Evolutionary conservation across 2,113 vertebrate species (phyloP), one percentile per base, ranked within the genome.

Genomic region (Ariopsis seemanni): DNA sequence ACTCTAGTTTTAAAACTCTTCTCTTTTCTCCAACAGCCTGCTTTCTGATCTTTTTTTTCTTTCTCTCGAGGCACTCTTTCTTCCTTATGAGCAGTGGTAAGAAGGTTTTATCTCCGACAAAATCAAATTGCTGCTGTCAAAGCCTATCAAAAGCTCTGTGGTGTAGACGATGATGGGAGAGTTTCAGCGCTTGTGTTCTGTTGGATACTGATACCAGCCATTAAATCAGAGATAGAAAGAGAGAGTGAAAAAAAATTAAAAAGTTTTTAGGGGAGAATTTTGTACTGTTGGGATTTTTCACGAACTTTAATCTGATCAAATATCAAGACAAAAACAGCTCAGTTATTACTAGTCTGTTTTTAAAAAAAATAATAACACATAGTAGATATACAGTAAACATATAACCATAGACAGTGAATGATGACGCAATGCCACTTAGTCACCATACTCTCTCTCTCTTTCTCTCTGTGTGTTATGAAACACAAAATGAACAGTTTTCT

Each of bases 101-200:
- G 91, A 67, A 65, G 86, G n/a, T 79, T 30, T 90, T 93, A 93
- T 93, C 93, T 93, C 87, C 89, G 90, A 91, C 90, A 91, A 90
- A 93, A 93, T 93, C 92, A 94, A 95, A 95, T 94, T 94, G 94
- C 91, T 93, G 94, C 93, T 94, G 94, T 94, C 94, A 94, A 91
- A 88, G 82, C 92, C 93, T 94, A 93, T 95, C 93, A 94, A 92
- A 93, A 92, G 93, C 91, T 92, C 91, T 90, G 89, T 85, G 74
- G 89, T 89, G 93, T 91, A 81, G 91, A 89, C 58, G 90, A 85
- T 93, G 93, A 93, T 90, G 89, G 89, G 87, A 86, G 88, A 86
- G 62, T 91, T 89, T 87, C 67, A 65, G 63, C 85, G 75, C 74
- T 88, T 89, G 91, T 91, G 93, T 93, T 91, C 89, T 88, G 91